A percentile compares a stretch with the other conserved stretches of the same genome.
Evolutionary conservation across 2,797 vertebrate species (phyloP).

Genomic region (Paedocypris micromegethes): DNA sequence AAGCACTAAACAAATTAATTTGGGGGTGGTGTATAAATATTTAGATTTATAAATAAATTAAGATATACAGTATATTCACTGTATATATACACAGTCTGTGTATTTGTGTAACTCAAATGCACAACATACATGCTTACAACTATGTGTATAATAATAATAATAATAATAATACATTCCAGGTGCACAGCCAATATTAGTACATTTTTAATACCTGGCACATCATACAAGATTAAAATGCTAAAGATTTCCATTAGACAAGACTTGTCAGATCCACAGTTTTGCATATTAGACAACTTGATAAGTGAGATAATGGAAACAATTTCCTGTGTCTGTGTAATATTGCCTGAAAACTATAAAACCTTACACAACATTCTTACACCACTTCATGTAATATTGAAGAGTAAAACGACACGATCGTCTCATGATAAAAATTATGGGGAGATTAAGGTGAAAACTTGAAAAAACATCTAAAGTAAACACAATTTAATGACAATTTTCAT

Average conservation of each 20-base stretch:
- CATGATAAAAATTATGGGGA: not conserved
- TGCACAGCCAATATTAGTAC: constrained; percentile 36
- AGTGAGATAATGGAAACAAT: constrained; percentile 51
- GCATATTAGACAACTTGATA: constrained; percentile 42
- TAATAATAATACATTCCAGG: constrained; percentile 50
- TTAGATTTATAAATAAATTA: too few relatives aligned
- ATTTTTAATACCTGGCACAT: constrained; percentile 61
- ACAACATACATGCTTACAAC: too few relatives aligned
- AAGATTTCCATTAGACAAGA: constrained; percentile 34
- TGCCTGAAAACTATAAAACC: not conserved
- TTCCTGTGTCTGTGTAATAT: constrained; percentile 46
- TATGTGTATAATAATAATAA: too few relatives aligned
- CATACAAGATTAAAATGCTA: constrained; percentile 32
- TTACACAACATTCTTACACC: not conserved
- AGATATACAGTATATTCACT: too few relatives aligned
- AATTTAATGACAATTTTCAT: too few relatives aligned
- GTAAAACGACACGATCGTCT: not conserved
- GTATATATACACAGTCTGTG: too few relatives aligned
- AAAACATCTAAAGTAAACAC: too few relatives aligned
- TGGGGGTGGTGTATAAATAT: too few relatives aligned
- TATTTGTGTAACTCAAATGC: too few relatives aligned
- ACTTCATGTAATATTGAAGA: not conserved
- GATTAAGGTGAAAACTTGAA: not conserved
- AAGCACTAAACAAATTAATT: too few relatives aligned
- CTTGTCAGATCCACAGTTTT: constrained; percentile 29